phyloP scores from a whole-genome alignment of 2,113 vertebrate genomes.

The Pristiophorus japonicus region DNA sequence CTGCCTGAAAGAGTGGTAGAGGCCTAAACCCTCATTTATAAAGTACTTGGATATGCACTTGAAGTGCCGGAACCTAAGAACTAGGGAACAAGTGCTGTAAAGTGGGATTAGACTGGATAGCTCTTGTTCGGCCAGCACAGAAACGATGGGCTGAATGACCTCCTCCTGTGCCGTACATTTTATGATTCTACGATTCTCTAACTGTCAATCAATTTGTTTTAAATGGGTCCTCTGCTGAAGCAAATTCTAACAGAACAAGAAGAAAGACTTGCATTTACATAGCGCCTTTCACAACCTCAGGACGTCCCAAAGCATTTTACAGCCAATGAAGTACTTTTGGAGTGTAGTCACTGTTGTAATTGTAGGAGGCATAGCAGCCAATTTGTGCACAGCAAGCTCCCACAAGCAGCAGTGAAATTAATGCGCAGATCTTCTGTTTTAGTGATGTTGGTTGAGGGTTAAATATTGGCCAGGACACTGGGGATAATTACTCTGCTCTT shows the following conservation, averaged over 20 bases:
- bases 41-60: too few relatives aligned
- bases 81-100: too few relatives aligned
- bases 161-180: too few relatives aligned
- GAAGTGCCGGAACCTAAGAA: too few relatives aligned
- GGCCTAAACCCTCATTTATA: too few relatives aligned
- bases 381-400: background rate
- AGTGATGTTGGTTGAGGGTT: background rate
- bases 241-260: background rate
- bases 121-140: too few relatives aligned
- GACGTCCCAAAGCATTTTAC: background rate
- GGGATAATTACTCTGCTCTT: too few relatives aligned
- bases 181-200: too few relatives aligned
- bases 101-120: too few relatives aligned
- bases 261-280: background rate
- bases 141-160: too few relatives aligned
- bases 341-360: background rate
- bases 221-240: background rate
- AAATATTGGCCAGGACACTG: too few relatives aligned
- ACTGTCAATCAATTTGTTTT: background rate
- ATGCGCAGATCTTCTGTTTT: background rate
- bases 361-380: background rate
- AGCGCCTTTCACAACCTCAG: background rate
- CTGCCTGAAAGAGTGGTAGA: too few relatives aligned
- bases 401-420: background rate
- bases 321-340: background rate